Percentiles rank a stretch among this genome's conserved stretches.
phyloP scores from a whole-genome alignment of 2,888 invertebrate genomes.

The Heliconius sara region DNA sequence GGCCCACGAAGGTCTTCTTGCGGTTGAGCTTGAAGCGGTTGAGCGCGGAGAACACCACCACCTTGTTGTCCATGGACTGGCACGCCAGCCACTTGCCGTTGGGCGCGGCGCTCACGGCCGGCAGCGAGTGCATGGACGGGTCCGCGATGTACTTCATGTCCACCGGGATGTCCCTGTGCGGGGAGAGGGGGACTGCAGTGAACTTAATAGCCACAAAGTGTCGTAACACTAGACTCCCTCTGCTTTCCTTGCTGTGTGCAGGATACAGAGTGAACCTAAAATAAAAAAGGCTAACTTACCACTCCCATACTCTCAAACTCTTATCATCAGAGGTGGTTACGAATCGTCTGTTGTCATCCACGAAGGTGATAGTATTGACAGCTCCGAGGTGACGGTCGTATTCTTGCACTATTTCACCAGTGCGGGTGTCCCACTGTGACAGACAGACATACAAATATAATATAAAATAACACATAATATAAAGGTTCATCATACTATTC shows the following conservation, averaged over 20 bases:
- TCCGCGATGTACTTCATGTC: slow-evolving; percentile 99
- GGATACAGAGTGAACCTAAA: too few relatives aligned
- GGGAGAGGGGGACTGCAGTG: too few relatives aligned
- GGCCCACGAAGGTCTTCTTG: slow-evolving; percentile 98
- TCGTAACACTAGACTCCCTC: too few relatives aligned
- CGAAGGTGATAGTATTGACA: slow-evolving; percentile 99
- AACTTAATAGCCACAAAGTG: too few relatives aligned
- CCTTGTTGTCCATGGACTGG: slow-evolving; percentile 99
- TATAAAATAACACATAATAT: too few relatives aligned
- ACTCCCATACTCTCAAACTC: slow-evolving; percentile 99
- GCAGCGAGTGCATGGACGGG: slow-evolving; percentile 99
- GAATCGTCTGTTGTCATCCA: slow-evolving; percentile 98
- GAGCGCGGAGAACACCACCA: slow-evolving; percentile 98
- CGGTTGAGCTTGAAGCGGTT: slow-evolving; percentile 99
- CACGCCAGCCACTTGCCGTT: slow-evolving; percentile 99
- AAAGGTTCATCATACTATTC: too few relatives aligned
- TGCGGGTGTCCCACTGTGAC: slow-evolving; percentile 95
- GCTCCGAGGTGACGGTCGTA: slow-evolving; percentile 99
- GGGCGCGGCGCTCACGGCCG: slow-evolving; percentile 96
- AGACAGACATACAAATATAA: not conserved
- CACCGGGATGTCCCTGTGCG: slow-evolving; percentile 92
- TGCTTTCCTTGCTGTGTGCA: too few relatives aligned
- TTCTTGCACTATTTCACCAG: slow-evolving; percentile 98
- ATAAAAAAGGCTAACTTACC: slow-evolving; percentile 82
- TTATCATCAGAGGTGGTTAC: slow-evolving; percentile 99